Evolutionary conservation across 2,797 vertebrate species (phyloP).

Genomic region (Hapalemur alaotrensis): DNA sequence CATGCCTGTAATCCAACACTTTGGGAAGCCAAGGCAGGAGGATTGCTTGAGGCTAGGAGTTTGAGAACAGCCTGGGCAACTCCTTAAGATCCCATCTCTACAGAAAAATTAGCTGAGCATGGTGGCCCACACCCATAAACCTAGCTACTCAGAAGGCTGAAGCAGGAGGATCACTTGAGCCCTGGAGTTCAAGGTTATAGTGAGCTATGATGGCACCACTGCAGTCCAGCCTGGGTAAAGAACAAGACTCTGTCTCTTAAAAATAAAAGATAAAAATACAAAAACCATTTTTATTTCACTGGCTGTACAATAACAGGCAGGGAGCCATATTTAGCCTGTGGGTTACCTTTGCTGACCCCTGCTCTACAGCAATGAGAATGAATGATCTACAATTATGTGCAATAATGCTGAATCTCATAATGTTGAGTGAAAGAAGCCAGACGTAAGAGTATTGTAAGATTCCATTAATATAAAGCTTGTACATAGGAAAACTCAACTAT

Average conservation of each 20-base stretch:
- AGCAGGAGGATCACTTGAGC: no score
- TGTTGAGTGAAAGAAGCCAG: background rate
- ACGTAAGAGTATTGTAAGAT: background rate
- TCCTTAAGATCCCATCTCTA: no score
- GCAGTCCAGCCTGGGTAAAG: no score
- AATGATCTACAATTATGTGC: background rate
- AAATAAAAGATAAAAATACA: background rate
- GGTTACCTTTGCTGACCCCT: background rate
- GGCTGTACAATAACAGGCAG: background rate
- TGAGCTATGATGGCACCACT: no score
- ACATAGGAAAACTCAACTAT: background rate
- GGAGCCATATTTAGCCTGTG: background rate
- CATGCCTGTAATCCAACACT: no score
- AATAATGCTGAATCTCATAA: background rate
- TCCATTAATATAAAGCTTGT: background rate
- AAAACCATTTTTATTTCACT: background rate
- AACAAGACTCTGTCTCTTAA: background rate
- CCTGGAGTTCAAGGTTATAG: no score
- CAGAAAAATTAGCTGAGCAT: no score
- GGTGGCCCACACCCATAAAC: no score
- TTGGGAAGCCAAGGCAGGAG: no score
- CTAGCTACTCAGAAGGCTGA: no score
- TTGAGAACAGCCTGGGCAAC: no score
- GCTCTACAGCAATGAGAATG: background rate
- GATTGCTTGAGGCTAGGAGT: no score